A percentile compares a stretch with the other conserved stretches of the same genome.
Evolutionary conservation across 2,797 vertebrate genomes (phyloP).

Genomic region (Nannoperca australis): DNA sequence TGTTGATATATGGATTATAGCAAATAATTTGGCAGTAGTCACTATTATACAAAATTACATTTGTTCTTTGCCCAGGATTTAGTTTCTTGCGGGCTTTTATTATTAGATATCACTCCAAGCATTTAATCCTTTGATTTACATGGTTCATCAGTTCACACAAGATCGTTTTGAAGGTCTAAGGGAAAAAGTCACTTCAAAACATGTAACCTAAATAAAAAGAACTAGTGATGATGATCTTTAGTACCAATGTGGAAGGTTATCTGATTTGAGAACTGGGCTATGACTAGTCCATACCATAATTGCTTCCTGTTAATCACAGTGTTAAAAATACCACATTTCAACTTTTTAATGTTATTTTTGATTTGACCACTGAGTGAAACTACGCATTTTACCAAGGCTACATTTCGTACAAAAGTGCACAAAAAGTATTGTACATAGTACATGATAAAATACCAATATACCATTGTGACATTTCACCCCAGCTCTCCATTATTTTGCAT

Average conservation of each 20-base stretch:
- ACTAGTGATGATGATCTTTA: constrained; percentile 15
- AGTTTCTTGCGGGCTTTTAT: constrained; percentile 73
- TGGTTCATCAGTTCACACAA: constrained; percentile 49
- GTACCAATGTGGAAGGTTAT: constrained; percentile 4
- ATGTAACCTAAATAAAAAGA: constrained; percentile 14
- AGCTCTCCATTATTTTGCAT: constrained; percentile 29
- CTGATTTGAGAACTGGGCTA: neutral
- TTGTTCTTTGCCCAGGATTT: constrained; percentile 81
- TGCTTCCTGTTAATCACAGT: neutral
- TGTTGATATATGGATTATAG: constrained; percentile 83
- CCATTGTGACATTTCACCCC: constrained; percentile 24
- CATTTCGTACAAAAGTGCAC: neutral
- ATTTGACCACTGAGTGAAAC: neutral
- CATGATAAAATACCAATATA: neutral
- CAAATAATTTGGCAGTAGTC: constrained; percentile 75
- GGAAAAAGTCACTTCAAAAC: constrained; percentile 20
- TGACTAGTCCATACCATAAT: neutral
- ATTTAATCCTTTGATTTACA: constrained; percentile 77
- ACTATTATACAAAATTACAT: constrained; percentile 81
- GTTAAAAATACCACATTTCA: neutral
- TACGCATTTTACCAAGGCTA: neutral
- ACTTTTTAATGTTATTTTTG: neutral
- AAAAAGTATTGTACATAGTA: constrained; percentile 4
- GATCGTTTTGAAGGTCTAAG: constrained; percentile 51
- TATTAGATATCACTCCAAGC: constrained; percentile 76